Evolutionary conservation across 2,888 invertebrate genomes (phyloP).

Genomic region (Ypsolopha sequella): DNA sequence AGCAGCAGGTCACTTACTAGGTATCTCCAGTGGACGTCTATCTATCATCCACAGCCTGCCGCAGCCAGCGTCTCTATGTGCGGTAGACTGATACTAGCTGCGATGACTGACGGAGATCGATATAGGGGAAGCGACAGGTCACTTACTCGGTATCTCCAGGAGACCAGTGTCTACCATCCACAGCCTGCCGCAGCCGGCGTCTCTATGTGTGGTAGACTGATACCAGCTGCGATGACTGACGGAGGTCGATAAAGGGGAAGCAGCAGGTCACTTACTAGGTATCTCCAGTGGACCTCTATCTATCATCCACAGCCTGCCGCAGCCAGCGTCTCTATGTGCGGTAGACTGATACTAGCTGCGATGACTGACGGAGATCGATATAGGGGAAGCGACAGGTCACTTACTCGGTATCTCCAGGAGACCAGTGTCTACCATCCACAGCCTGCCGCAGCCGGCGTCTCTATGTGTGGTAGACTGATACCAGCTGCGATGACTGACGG

Average conservation of each 20-base stretch:
- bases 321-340: conserved; percentile 74
- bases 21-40: conserved; percentile 78
- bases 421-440: conserved; percentile 87
- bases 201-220: conserved; percentile 53
- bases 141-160: conserved; percentile 74
- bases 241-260: too few relatives aligned
- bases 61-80: conserved; percentile 74
- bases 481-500: conserved; percentile 34
- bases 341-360: neutral
- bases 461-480: conserved; percentile 80
- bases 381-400: conserved; percentile 5
- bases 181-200: conserved; percentile 77
- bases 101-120: too few relatives aligned
- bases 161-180: conserved; percentile 87
- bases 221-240: too few relatives aligned
- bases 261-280: conserved; percentile 58
- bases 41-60: conserved; percentile 85
- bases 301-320: conserved; percentile 82
- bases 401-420: conserved; percentile 76
- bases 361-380: too few relatives aligned
- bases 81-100: conserved; percentile 22
- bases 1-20: conserved; percentile 49
- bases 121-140: too few relatives aligned
- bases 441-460: conserved; percentile 75
- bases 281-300: conserved; percentile 81